Percentiles rank a stretch among this genome's conserved stretches.
Conservation (phyloP, 2,888 invertebrate genomes). For the Agapostemon virescens region DNA sequence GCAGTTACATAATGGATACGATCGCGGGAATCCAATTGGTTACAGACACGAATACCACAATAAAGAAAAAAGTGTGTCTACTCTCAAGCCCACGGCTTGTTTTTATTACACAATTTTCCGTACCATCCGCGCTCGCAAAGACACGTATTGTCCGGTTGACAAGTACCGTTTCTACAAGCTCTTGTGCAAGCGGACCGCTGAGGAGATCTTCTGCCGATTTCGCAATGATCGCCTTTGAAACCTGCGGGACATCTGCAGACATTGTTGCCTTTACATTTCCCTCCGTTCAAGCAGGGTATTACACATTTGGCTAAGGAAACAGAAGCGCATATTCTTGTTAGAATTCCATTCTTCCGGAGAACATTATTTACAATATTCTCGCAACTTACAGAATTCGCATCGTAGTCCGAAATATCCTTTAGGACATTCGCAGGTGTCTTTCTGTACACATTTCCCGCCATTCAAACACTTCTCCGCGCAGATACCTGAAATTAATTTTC, state of each 20-base stretch:
- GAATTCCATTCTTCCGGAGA: not conserved
- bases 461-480: constrained; percentile 95
- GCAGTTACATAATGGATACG: not conserved
- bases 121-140: constrained; percentile 92
- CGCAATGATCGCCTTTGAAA: constrained; percentile 94
- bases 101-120: constrained; percentile 90
- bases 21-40: constrained; percentile 50
- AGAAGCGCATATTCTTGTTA: constrained; percentile 19
- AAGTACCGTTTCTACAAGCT: constrained; percentile 90
- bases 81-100: constrained; percentile 82
- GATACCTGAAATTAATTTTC: constrained; percentile 85
- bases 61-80: constrained; percentile 30
- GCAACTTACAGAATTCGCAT: constrained; percentile 93
- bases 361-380: not conserved
- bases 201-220: constrained; percentile 88
- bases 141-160: constrained; percentile 86
- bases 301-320: constrained; percentile 88
- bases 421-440: constrained; percentile 95
- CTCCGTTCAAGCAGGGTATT: constrained; percentile 94
- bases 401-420: constrained; percentile 94
- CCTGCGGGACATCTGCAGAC: constrained; percentile 93
- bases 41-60: constrained; percentile 39
- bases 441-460: constrained; percentile 96
- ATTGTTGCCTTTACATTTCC: constrained; percentile 93
- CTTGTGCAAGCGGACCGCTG: constrained; percentile 87